These are phyloP conservation scores for Myotis daubentonii DNA, from an alignment of 2,797 vertebrate species.

Conservation along the genomic window DNA sequence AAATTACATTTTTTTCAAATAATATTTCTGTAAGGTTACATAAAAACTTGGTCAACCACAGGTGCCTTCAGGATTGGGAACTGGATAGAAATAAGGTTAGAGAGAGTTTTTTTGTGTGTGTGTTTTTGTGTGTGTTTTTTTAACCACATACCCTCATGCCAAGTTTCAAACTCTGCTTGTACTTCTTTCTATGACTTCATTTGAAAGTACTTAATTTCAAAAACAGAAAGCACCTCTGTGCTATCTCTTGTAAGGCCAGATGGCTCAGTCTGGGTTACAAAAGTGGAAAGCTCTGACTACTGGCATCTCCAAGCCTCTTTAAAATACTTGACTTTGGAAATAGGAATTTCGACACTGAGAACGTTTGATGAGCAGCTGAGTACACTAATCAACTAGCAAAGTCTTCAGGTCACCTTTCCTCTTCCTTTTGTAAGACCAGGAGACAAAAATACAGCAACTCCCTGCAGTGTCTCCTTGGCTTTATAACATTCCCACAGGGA, in stretches of 20 bases:
- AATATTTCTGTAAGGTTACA: not conserved
- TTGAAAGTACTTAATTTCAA: conserved; percentile 45
- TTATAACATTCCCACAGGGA: not conserved
- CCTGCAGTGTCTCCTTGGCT: not conserved
- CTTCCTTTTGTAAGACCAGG: conserved; percentile 34
- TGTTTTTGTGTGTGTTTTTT: not conserved
- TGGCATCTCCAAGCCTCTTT: conserved; percentile 33
- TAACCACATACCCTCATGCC: not conserved
- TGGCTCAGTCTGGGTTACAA: not conserved
- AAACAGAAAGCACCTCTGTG: not conserved
- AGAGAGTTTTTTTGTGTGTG: not conserved
- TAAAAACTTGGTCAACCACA: not conserved
- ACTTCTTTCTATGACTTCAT: conserved; percentile 17
- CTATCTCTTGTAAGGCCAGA: not conserved
- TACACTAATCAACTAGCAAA: conserved; percentile 7
- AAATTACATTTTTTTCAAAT: not conserved
- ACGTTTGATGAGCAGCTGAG: conserved; percentile 47
- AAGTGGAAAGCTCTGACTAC: not conserved
- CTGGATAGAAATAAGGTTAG: not conserved
- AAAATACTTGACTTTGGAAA: conserved; percentile 72
- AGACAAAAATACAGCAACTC: not conserved
- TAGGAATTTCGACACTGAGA: conserved; percentile 50
- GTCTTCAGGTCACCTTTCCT: conserved; percentile 21
- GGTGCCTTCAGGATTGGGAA: not conserved
- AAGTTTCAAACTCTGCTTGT: conserved; percentile 36